Evolutionary conservation across 2,797 vertebrate species (phyloP), one percentile per base, ranked within the genome.

Genomic region (Spinibarbus caldwelli): DNA sequence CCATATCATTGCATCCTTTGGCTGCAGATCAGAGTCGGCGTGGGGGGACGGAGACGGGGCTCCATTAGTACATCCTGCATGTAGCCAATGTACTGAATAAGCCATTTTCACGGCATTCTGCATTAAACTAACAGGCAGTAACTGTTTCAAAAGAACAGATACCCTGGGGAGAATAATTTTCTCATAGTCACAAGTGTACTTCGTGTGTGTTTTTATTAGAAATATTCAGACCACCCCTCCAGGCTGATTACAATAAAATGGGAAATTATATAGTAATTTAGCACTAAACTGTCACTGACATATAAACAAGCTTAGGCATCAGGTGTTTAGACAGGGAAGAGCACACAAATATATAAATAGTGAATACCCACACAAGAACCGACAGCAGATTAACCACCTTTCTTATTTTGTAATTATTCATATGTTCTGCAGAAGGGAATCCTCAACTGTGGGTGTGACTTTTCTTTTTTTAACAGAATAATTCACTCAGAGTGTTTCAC

Each of bases 41-140:
- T 34, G 34, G 75, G 52, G 64, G 66, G 47, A 59, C 23, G 8
- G 49, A 79, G 45, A 78, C 8, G 0, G 23, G 36, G 19, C 80
- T 89, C 83, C 29, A 77, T 80, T 80, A 80, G n/a, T 47, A 71
- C 14, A 47, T 70, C 68, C 54, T 38, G 29, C 66, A 80, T 82
- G 73, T 79, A 83, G 90, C 88, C 88, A 87, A 54, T 68, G 79
- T 68, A 83, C 67, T 70, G 81, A 49, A 71, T 82, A 84, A 89
- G 83, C 73, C 86, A 75, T 88, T 85, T 85, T 84, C 83, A 86
- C 8, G 17, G 67, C 59, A 73, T 86, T 31, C 59, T 77, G 59
- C 77, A 84, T 59, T 82, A 66, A 59, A 87, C 79, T 73, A 83
- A 72, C 66, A 86, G 72, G 86, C 36, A 85, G 85, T 80, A 78